Percentiles rank a stretch among this genome's conserved stretches.
phyloP scores from a whole-genome alignment of 2,113 vertebrate genomes.

The Myiopsitta monachus region DNA sequence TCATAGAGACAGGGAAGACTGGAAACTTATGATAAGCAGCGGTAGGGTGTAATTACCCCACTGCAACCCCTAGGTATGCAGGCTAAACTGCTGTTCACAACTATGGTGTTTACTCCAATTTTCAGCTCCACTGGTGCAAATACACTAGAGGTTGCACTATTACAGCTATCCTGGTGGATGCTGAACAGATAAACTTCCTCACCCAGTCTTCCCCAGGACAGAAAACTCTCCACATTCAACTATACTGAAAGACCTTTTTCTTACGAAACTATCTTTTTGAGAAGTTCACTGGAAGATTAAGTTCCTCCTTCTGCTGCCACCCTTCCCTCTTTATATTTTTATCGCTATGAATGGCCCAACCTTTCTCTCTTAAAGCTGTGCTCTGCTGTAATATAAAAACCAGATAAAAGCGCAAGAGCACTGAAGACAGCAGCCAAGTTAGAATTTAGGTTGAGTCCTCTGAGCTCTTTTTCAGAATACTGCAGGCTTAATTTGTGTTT shows the following conservation, averaged over 20 bases:
- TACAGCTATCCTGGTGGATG: not conserved
- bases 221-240: not conserved
- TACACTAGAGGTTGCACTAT: conserved; percentile 11
- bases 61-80: not conserved
- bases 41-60: not conserved
- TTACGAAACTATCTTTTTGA: not conserved
- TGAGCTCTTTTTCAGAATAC: conserved; percentile 22
- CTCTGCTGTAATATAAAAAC: conserved; percentile 55
- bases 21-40: not conserved
- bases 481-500: conserved; percentile 60
- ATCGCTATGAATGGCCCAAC: conserved; percentile 39
- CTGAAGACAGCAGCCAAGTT: conserved; percentile 40
- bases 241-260: not conserved
- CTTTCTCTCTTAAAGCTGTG: conserved; percentile 34
- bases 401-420: conserved; percentile 32
- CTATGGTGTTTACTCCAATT: conserved; percentile 35
- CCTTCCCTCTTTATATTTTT: conserved; percentile 51
- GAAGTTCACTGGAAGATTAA: conserved; percentile 57
- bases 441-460: conserved; percentile 63
- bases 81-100: not conserved
- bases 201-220: not conserved
- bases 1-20: not conserved
- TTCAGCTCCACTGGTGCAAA: conserved; percentile 58
- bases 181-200: not conserved
- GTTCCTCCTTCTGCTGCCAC: not conserved